A percentile compares a stretch with the other conserved stretches of the same genome.
Conservation (phyloP, 2,113 vertebrate species). For the Panthera tigris region DNA sequence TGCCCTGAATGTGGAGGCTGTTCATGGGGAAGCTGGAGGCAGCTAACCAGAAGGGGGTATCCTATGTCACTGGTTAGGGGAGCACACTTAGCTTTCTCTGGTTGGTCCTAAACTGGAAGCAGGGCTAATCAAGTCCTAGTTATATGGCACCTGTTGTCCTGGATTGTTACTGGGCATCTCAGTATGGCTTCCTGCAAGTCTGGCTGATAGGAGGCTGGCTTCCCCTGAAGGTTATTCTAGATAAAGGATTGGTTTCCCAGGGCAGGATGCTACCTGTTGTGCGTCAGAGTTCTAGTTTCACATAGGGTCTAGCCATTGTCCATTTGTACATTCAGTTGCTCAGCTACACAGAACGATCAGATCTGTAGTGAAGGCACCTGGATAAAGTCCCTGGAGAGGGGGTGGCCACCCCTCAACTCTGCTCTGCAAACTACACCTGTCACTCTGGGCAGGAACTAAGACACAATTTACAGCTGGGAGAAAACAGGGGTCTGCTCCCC, state of each 20-base stretch:
- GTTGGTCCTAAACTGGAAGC: not conserved
- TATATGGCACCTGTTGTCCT: not conserved
- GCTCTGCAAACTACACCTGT: not conserved
- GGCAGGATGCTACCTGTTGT: not conserved
- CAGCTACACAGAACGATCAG: not conserved
- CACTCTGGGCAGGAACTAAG: not conserved
- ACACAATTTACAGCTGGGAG: not conserved
- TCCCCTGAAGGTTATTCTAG: not conserved
- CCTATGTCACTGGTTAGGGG: not conserved
- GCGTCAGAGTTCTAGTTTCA: not conserved
- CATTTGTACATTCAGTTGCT: not conserved
- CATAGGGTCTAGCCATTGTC: not conserved
- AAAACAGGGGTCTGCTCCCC: not conserved
- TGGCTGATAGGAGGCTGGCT: not conserved
- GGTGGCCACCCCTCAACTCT: not conserved
- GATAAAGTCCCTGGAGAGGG: not conserved
- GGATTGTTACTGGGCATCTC: fast-evolving
- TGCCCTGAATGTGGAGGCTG: fast-evolving
- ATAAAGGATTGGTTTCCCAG: not conserved
- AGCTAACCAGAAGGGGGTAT: fast-evolving
- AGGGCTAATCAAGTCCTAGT: too few relatives aligned
- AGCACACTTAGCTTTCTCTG: not conserved
- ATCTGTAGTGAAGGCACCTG: not conserved
- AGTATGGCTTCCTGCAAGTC: not conserved
- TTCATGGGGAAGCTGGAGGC: not conserved